phyloP scores from a whole-genome alignment of 2,797 vertebrate genomes.

The Choloepus didactylus region DNA sequence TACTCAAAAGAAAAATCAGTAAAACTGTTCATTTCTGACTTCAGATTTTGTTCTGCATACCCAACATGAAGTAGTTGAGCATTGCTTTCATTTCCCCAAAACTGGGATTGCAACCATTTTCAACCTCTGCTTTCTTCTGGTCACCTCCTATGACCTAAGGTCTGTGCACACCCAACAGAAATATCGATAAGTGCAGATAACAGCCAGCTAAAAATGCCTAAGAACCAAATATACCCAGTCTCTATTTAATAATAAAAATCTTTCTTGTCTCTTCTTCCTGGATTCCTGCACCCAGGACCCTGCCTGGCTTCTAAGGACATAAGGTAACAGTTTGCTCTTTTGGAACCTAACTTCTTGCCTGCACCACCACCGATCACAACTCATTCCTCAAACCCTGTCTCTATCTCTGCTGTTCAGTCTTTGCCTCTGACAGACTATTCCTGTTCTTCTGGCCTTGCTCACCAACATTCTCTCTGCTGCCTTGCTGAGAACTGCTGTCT shows the following conservation, averaged over 20 bases:
- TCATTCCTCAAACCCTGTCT: neutral
- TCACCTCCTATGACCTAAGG: neutral
- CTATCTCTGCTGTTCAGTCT: neutral
- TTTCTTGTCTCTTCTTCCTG: neutral
- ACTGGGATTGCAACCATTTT: neutral
- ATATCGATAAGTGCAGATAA: neutral
- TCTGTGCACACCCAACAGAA: neutral
- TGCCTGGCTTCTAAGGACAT: neutral
- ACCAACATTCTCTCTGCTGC: neutral
- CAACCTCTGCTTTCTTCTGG: neutral
- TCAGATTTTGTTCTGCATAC: neutral
- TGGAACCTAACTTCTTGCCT: neutral
- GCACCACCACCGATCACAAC: neutral
- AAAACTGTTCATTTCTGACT: conserved; percentile 34
- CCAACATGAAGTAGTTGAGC: neutral
- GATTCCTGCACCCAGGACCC: neutral
- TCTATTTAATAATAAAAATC: neutral
- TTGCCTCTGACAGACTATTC: neutral
- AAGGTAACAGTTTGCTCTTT: neutral
- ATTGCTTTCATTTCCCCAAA: neutral
- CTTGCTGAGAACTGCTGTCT: neutral
- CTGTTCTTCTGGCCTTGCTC: neutral
- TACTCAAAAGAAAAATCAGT: neutral
- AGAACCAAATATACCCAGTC: neutral
- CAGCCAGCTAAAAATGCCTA: neutral